phyloP scores from a whole-genome alignment of 2,113 vertebrate species.

The Uria aalge region DNA sequence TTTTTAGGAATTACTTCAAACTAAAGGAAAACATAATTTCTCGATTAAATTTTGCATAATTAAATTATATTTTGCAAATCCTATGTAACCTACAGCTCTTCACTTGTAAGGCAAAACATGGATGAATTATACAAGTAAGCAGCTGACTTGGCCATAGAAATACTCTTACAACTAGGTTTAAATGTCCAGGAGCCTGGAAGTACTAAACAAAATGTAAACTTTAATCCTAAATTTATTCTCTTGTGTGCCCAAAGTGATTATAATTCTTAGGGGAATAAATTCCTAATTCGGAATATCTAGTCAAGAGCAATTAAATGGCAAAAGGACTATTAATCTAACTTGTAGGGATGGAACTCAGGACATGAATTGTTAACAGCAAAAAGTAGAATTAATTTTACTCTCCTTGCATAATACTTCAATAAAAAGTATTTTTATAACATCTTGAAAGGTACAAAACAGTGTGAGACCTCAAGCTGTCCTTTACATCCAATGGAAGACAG shows the following conservation, averaged over 20 bases:
- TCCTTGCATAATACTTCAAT: not conserved
- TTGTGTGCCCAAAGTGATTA: not conserved
- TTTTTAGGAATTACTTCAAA: conserved; percentile 34
- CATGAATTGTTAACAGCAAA: not conserved
- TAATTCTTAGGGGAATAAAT: not conserved
- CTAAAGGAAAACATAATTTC: conserved; percentile 19
- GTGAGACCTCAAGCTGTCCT: not conserved
- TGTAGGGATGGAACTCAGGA: not conserved
- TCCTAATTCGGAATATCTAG: not conserved
- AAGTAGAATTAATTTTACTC: not conserved
- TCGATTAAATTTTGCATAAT: conserved; percentile 42
- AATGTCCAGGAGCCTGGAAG: not conserved
- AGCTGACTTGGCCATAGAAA: not conserved
- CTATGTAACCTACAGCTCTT: not conserved
- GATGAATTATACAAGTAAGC: not conserved
- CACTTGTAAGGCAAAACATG: not conserved
- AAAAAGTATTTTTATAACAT: not conserved
- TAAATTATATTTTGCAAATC: conserved; percentile 15
- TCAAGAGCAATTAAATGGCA: not conserved
- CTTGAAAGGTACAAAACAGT: not conserved
- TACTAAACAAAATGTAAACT: not conserved
- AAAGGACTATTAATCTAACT: not conserved
- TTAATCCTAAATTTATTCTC: not conserved
- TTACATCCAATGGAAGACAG: not conserved
- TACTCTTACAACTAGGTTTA: not conserved